phyloP scores from a whole-genome alignment of 2,888 invertebrate species.

The Cremastinae sp. region DNA sequence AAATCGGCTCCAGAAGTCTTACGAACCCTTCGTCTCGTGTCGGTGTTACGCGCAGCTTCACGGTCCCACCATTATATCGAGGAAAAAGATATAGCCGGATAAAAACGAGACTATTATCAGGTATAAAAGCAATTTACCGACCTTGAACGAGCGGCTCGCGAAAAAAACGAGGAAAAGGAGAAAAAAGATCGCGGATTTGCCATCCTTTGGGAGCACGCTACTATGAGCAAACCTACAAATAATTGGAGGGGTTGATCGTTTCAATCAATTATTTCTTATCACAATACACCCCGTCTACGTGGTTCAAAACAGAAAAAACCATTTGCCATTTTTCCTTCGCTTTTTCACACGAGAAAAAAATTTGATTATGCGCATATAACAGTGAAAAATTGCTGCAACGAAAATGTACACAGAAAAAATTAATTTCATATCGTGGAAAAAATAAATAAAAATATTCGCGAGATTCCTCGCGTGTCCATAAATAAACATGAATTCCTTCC shows the following conservation, averaged over 20 bases:
- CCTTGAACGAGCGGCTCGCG: not conserved
- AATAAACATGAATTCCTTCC: constrained; percentile 59
- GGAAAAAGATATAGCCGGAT: constrained; percentile 43
- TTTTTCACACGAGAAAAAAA: constrained; percentile 3
- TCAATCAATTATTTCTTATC: constrained; percentile 12
- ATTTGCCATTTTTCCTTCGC: constrained; percentile 5
- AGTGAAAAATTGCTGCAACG: too few species aligned
- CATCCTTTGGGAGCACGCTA: not conserved
- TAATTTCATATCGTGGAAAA: constrained; percentile 13
- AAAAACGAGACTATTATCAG: constrained; percentile 52
- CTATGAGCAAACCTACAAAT: constrained; percentile 8
- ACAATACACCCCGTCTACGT: too few species aligned
- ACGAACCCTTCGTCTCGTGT: not conserved
- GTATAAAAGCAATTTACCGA: constrained; percentile 50
- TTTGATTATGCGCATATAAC: constrained; percentile 1
- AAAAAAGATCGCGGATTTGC: constrained; percentile 17
- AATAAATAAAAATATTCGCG: constrained; percentile 49
- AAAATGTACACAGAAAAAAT: not conserved
- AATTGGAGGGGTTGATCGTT: constrained; percentile 9
- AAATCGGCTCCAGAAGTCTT: constrained; percentile 11
- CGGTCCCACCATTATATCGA: constrained; percentile 35
- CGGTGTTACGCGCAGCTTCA: constrained; percentile 16
- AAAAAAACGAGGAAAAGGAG: constrained; percentile 8
- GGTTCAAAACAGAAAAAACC: not conserved
- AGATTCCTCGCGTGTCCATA: constrained; percentile 43